Conservation (phyloP, 2,797 vertebrate genomes). For the Cirrhinus mrigala region DNA sequence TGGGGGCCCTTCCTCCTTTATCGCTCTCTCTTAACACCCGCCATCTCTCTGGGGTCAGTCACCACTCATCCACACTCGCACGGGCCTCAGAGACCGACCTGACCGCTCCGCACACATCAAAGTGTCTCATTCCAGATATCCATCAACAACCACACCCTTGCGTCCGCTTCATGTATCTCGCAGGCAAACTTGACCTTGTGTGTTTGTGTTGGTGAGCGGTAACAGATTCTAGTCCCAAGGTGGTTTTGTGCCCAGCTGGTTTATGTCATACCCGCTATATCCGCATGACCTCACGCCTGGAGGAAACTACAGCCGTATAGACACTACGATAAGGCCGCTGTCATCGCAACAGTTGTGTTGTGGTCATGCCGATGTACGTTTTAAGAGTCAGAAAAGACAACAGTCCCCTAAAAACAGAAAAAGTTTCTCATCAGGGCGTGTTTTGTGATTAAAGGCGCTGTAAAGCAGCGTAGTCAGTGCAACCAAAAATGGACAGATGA, state of each 20-base stretch:
- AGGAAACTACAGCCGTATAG: not conserved
- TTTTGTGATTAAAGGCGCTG: not conserved
- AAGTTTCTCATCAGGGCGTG: not conserved
- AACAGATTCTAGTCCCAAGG: constrained; percentile 53
- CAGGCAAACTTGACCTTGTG: constrained; percentile 11
- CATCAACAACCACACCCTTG: constrained; percentile 26
- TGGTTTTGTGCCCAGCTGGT: constrained; percentile 34
- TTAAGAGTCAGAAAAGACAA: constrained; percentile 8
- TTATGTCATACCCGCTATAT: constrained; percentile 54
- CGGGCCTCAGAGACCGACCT: constrained; percentile 29
- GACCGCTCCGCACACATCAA: constrained; percentile 43
- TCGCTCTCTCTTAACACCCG: constrained; percentile 28
- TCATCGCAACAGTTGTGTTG: constrained; percentile 11
- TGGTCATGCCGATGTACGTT: not conserved
- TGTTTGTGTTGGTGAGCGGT: constrained; percentile 61
- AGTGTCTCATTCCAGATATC: constrained; percentile 26
- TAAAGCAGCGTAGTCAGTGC: not conserved
- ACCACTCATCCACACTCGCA: constrained; percentile 28
- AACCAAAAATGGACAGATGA: constrained; percentile 50
- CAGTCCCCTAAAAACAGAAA: not conserved
- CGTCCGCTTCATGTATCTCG: constrained; percentile 1
- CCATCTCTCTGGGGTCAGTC: constrained; percentile 34
- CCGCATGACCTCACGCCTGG: constrained; percentile 4
- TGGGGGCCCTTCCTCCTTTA: constrained; percentile 54
- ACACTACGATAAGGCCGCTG: not conserved